Evolutionary conservation across 2,797 vertebrate species (phyloP), one percentile per base, ranked within the genome.

Genomic region (Enteromius afrohamiltoni): DNA sequence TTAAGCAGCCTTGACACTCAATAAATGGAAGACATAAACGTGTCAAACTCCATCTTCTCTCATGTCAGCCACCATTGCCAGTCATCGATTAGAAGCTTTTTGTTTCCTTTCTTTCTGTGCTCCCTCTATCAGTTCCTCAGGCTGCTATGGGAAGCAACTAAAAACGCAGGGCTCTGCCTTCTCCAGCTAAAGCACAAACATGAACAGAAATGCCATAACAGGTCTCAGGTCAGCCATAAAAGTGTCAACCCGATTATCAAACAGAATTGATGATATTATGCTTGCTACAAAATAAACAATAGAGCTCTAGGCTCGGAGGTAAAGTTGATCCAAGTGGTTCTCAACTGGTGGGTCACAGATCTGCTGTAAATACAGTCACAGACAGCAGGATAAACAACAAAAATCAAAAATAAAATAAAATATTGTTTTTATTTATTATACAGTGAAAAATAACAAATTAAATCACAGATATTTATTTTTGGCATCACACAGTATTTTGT

Each of bases 31-130:
- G 51, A 76, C 69, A 51, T 60, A 76, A 68, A 83, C 9, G 23
- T 34, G 70, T 79, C 80, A 79, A 45, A 70, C 69, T 80, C 60
- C 0, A 79, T 79, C 74, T 65, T 73, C 69, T 73, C 77, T 75
- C 60, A 10, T 45, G 37, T 83, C 51, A 60, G 40, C 13, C 34
- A 14, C 49, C 65, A 26, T 60, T 77, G 14, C 40, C 74, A 68
- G 74, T 17, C 51, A 77, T 83, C 40, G 74, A 83, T 83, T 62
- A 70, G 26, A 40, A 23, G 53, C 65, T 42, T 58, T 77, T 45
- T 53, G 45, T 77, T 77, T 83, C 45, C n/a, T 77, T 77, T 40
- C 42, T 55, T 31, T 58, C 51, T n/a, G 13, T 14, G 70, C 40
- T 64, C 17, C 26, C 17, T 79, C 60, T 51, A 26, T 55, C 34